Evolutionary conservation across 1,140 invertebrate species (phyloP).

Genomic region (Cherax destructor): DNA sequence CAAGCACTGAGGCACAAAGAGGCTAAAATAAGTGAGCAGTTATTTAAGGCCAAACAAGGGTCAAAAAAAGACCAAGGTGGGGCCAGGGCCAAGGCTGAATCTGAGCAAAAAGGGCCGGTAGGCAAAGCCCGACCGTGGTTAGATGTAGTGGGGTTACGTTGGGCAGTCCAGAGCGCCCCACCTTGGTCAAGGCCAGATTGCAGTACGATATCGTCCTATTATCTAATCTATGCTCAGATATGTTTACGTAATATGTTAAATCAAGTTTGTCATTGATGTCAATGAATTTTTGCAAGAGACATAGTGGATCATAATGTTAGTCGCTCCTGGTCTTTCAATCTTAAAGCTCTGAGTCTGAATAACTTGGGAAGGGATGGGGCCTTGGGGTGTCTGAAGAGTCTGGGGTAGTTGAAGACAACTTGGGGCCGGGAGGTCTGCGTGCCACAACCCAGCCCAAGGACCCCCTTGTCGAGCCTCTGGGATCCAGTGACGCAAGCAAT

Average conservation of each 20-base stretch:
- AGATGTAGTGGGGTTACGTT: not conserved
- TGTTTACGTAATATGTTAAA: not conserved
- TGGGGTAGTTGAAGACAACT: conserved; percentile 15
- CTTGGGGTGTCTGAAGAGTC: not conserved
- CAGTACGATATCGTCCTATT: not conserved
- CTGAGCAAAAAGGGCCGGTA: not conserved
- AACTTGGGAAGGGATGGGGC: not conserved
- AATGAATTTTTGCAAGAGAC: not conserved
- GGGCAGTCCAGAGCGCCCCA: not conserved
- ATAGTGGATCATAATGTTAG: not conserved
- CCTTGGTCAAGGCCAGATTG: not conserved
- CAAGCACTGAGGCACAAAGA: conserved; percentile 4
- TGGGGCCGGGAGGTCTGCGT: conserved; percentile 16
- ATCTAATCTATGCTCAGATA: not conserved
- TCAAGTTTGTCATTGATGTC: not conserved
- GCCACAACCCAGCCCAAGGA: conserved; percentile 39
- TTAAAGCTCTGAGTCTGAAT: not conserved
- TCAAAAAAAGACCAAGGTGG: not conserved
- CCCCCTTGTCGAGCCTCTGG: conserved; percentile 60
- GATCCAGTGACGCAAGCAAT: conserved; percentile 68
- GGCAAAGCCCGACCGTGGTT: not conserved
- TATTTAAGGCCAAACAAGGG: not conserved
- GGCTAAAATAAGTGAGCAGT: not conserved
- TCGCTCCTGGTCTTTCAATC: not conserved
- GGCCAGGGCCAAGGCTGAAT: conserved; percentile 2